phyloP scores from a whole-genome alignment of 2,888 invertebrate genomes.

The Polylopha cassiicola region DNA sequence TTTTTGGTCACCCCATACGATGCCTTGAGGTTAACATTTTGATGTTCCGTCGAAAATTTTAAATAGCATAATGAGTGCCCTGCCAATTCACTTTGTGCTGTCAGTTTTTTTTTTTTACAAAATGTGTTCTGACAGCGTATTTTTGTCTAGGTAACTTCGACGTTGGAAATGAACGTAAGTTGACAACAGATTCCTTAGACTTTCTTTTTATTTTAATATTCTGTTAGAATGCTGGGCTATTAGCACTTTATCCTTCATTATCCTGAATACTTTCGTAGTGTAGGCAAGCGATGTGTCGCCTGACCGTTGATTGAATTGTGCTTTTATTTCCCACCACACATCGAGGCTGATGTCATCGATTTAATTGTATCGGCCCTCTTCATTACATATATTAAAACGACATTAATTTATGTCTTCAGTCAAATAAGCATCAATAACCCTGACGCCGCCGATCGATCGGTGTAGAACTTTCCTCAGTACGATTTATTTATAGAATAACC shows the following conservation, averaged over 20 bases:
- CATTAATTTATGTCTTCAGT: constrained; percentile 48
- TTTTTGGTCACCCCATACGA: too few relatives aligned
- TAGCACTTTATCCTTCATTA: neutral
- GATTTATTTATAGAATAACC: constrained; percentile 46
- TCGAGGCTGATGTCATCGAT: constrained; percentile 65
- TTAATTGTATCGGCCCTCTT: constrained; percentile 64
- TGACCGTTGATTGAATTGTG: constrained; percentile 60
- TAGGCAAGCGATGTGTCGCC: constrained; percentile 30
- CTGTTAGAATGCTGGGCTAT: neutral
- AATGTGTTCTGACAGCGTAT: constrained; percentile 11
- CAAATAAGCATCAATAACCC: constrained; percentile 36
- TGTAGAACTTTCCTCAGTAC: constrained; percentile 46
- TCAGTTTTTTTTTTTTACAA: constrained; percentile 1
- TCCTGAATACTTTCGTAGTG: constrained; percentile 24
- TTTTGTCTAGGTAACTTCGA: constrained; percentile 23
- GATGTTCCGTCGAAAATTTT: too few relatives aligned
- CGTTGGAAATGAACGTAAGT: constrained; percentile 21
- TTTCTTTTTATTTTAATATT: neutral
- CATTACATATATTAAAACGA: constrained; percentile 56
- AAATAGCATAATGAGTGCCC: too few relatives aligned
- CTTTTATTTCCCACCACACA: constrained; percentile 64
- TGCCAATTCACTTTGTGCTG: neutral
- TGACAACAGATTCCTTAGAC: constrained; percentile 6
- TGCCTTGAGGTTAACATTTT: too few relatives aligned
- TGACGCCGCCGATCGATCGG: constrained; percentile 43